A percentile compares a stretch with the other conserved stretches of the same genome.
These are phyloP conservation scores for Neoscelio sp. DNA, from an alignment of 2,888 invertebrate species.

Conservation along the genomic window DNA sequence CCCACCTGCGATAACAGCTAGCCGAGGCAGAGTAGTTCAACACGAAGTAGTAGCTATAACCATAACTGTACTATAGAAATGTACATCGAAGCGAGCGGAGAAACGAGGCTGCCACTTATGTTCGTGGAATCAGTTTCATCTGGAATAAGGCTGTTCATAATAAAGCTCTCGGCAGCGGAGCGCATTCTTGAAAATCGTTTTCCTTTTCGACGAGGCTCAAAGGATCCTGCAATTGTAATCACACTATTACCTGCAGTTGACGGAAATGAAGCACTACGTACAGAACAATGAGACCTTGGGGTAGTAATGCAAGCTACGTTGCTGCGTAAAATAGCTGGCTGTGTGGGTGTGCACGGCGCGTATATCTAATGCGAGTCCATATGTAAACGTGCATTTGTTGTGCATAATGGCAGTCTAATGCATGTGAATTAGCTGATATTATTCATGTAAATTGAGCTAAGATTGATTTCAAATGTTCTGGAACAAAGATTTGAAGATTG, in stretches of 20 bases:
- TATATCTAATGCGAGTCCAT: constrained; percentile 25
- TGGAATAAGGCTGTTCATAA: constrained; percentile 32
- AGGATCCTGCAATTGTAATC: constrained; percentile 56
- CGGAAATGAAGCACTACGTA: constrained; percentile 48
- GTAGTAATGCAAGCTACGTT: constrained; percentile 37
- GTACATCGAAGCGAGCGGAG: constrained; percentile 40
- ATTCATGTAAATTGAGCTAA: constrained; percentile 29
- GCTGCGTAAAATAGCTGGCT: constrained; percentile 20
- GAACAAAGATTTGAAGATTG: no score
- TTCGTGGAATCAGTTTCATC: constrained; percentile 58
- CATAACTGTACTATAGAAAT: constrained; percentile 65
- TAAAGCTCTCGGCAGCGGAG: constrained; percentile 1
- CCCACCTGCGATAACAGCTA: constrained; percentile 34
- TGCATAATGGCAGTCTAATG: constrained; percentile 36
- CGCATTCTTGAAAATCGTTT: constrained; percentile 51
- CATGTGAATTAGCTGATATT: constrained; percentile 21
- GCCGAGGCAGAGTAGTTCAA: constrained; percentile 31
- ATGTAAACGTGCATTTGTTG: constrained; percentile 44
- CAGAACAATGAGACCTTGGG: constrained; percentile 40
- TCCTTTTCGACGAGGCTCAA: constrained; percentile 48
- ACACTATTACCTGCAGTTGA: constrained; percentile 51
- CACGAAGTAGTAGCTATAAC: constrained; percentile 64
- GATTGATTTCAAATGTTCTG: constrained; percentile 24
- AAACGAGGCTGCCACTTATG: constrained; percentile 34
- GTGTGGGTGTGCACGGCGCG: neutral